These are phyloP conservation scores for Plutomurus gul DNA, from an alignment of 1,140 invertebrate genomes.

Conservation along the genomic window DNA sequence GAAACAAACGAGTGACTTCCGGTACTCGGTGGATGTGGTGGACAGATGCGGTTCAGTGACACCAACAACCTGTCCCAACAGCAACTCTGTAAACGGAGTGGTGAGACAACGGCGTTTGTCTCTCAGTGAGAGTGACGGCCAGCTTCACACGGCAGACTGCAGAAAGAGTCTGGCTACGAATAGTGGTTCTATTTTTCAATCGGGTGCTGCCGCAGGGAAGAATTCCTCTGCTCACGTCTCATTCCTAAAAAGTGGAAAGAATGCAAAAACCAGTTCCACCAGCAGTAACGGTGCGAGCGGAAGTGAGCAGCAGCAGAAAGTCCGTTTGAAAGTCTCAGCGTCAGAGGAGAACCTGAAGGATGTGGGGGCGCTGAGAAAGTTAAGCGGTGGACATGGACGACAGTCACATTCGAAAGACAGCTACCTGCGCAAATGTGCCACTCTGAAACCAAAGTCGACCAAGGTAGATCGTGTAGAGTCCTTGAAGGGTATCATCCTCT, in stretches of 20 bases:
- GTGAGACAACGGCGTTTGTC: not conserved
- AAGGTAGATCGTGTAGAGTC: constrained; percentile 52
- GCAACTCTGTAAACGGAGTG: not conserved
- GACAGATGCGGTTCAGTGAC: not conserved
- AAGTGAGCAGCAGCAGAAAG: not conserved
- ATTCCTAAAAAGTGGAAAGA: not conserved
- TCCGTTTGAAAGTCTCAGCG: constrained; percentile 38
- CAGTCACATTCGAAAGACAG: constrained; percentile 36
- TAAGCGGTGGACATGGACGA: not conserved
- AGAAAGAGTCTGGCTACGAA: not conserved
- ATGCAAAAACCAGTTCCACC: not conserved
- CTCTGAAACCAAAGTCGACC: constrained; percentile 34
- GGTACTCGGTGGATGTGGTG: not conserved
- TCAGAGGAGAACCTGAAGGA: constrained; percentile 50
- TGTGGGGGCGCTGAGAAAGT: not conserved
- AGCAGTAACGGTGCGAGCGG: not conserved
- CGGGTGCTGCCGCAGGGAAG: not conserved
- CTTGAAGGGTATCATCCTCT: constrained; percentile 49
- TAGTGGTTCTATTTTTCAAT: no score
- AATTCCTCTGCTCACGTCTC: not conserved
- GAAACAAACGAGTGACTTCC: constrained; percentile 45
- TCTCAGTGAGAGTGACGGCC: constrained; percentile 13
- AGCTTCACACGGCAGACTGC: not conserved
- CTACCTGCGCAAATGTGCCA: constrained; percentile 49
- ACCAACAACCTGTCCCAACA: not conserved